These are phyloP conservation scores for Troilus luridus DNA, from an alignment of 2,888 invertebrate genomes.

Conservation along the genomic window DNA sequence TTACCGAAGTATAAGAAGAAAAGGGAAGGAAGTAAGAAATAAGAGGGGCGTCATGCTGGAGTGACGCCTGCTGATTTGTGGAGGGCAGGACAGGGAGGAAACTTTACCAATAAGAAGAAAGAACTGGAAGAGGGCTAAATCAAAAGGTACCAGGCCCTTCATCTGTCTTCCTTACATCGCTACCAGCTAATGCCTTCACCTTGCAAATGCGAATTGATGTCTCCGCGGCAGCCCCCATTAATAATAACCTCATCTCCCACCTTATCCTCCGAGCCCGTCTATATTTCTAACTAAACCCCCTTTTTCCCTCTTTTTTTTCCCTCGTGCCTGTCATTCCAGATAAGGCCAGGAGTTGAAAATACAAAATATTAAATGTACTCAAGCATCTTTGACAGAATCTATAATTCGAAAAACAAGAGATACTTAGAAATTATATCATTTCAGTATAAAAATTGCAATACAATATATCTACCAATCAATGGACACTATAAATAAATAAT, in stretches of 20 bases:
- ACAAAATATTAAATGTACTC: background rate
- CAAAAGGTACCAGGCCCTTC: conserved; percentile 43
- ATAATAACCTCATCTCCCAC: conserved; percentile 27
- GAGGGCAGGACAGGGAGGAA: conserved; percentile 45
- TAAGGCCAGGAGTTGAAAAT: background rate
- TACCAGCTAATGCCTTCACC: conserved; percentile 1
- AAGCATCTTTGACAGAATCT: background rate
- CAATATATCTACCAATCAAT: too few species aligned
- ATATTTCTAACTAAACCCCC: conserved; percentile 37
- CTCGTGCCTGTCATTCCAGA: background rate
- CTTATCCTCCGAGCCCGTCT: background rate
- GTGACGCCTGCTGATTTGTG: conserved; percentile 42
- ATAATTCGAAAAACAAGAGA: background rate
- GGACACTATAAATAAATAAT: too few species aligned
- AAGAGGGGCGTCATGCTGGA: conserved; percentile 41
- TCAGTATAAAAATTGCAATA: background rate
- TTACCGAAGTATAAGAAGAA: conserved; percentile 27
- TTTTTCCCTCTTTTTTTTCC: background rate
- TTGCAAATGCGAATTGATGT: conserved; percentile 48
- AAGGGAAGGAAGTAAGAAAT: conserved; percentile 47
- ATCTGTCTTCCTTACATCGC: conserved; percentile 43
- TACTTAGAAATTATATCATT: background rate
- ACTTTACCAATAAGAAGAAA: conserved; percentile 44
- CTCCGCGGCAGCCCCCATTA: conserved; percentile 12
- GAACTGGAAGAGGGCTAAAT: conserved; percentile 20